A percentile compares a stretch with the other conserved stretches of the same genome.
These are phyloP conservation scores for Phrynocephalus versicolor DNA, from an alignment of 2,113 vertebrate species.

Conservation along the genomic window DNA sequence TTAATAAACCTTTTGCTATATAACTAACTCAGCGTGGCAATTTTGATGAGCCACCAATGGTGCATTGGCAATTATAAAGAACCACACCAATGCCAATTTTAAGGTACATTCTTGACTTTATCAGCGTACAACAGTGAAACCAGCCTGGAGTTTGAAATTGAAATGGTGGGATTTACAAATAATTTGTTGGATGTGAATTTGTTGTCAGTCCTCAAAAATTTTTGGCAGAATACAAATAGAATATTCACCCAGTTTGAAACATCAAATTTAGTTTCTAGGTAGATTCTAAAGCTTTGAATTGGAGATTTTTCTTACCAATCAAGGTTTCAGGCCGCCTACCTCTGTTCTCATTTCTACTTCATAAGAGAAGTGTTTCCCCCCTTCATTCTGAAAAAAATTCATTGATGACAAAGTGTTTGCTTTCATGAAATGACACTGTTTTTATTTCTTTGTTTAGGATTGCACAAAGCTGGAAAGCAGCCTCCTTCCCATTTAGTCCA, in stretches of 20 bases:
- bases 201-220: neutral
- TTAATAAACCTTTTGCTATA: too few relatives aligned
- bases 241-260: neutral
- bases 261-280: neutral
- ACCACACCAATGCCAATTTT: too few relatives aligned
- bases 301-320: neutral
- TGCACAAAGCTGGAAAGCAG: slow-evolving; percentile 96
- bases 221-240: neutral
- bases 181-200: neutral
- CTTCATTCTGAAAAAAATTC: neutral
- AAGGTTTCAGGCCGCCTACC: neutral
- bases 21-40: too few relatives aligned
- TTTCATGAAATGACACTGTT: neutral
- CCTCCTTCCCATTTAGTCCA: slow-evolving; percentile 91
- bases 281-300: neutral
- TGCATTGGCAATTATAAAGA: too few relatives aligned
- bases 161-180: neutral
- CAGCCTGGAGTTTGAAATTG: neutral
- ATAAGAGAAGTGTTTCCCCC: neutral
- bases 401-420: neutral
- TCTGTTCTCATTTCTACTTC: neutral
- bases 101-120: too few relatives aligned
- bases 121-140: too few relatives aligned
- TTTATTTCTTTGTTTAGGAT: slow-evolving; percentile 74
- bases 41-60: too few relatives aligned